phyloP scores from a whole-genome alignment of 2,888 invertebrate species.

The Drosophila demipolita region DNA sequence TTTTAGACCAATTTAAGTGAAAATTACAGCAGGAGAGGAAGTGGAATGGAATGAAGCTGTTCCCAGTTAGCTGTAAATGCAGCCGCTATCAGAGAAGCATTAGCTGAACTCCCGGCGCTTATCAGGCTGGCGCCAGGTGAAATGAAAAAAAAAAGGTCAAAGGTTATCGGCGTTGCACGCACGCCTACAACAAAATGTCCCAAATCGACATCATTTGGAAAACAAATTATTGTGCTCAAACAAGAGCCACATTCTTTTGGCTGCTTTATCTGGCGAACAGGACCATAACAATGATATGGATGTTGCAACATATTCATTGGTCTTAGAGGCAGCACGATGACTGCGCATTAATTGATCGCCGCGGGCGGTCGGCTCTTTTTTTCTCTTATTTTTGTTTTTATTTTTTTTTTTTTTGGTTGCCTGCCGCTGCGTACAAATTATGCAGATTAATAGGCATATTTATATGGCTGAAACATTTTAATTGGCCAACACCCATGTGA shows the following conservation, averaged over 20 bases:
- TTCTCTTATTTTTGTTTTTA: not conserved
- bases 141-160: conserved; percentile 50
- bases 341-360: conserved; percentile 59
- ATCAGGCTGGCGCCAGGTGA: conserved; percentile 70
- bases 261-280: conserved; percentile 64
- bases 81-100: conserved; percentile 48
- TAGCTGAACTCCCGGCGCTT: conserved; percentile 49
- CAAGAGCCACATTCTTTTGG: conserved; percentile 41
- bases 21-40: conserved; percentile 56
- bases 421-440: conserved; percentile 54
- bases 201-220: conserved; percentile 61
- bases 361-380: conserved; percentile 62
- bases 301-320: conserved; percentile 68
- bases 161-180: conserved; percentile 19
- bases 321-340: conserved; percentile 27
- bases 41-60: conserved; percentile 64
- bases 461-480: conserved; percentile 56
- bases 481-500: conserved; percentile 47
- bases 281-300: conserved; percentile 76
- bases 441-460: conserved; percentile 67
- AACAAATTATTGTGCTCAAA: conserved; percentile 34
- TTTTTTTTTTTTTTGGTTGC: conserved; percentile 3
- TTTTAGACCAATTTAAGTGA: conserved; percentile 62
- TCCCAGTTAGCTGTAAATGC: conserved; percentile 34
- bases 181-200: conserved; percentile 53